Conservation (phyloP, 2,888 invertebrate genomes). For the Leptopilina myrica region DNA sequence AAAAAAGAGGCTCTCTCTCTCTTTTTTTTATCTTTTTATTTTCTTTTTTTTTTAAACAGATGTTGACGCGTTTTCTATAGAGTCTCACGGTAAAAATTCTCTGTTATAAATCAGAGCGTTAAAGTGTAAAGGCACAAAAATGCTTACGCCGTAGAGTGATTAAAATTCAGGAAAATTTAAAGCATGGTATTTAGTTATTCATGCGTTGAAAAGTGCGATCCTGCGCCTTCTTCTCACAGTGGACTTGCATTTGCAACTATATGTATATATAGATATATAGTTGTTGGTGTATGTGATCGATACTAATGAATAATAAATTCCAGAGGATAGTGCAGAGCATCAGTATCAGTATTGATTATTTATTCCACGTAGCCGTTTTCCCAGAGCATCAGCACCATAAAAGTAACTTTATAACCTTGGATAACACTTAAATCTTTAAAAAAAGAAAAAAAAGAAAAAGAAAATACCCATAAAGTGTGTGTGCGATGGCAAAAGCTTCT, state of each 20-base stretch:
- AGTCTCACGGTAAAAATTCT: too few species aligned
- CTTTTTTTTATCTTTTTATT: too few species aligned
- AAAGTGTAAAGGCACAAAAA: neutral
- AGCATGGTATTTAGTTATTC: slow-evolving; percentile 14
- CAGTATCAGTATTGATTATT: slow-evolving; percentile 36
- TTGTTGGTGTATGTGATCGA: slow-evolving; percentile 12
- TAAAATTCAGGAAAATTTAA: slow-evolving; percentile 19
- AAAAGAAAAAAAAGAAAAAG: slow-evolving; percentile 37
- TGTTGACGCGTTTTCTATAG: too few species aligned
- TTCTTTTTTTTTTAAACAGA: too few species aligned
- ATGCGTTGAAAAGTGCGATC: slow-evolving; percentile 23
- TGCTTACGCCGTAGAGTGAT: slow-evolving; percentile 1
- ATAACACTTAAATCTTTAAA: slow-evolving; percentile 50
- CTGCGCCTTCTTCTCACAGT: neutral
- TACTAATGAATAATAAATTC: slow-evolving; percentile 40
- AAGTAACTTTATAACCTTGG: slow-evolving; percentile 51
- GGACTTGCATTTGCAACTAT: slow-evolving; percentile 1
- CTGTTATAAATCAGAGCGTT: neutral
- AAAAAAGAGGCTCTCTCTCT: too few species aligned
- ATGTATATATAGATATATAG: neutral
- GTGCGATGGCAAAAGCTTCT: slow-evolving; percentile 60
- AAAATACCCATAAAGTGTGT: slow-evolving; percentile 57
- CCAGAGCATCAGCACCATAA: slow-evolving; percentile 46
- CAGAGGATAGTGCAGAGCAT: slow-evolving; percentile 20
- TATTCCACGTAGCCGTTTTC: slow-evolving; percentile 39